These are phyloP conservation scores for Scopus umbretta DNA, from an alignment of 2,113 vertebrate species.

Conservation along the genomic window DNA sequence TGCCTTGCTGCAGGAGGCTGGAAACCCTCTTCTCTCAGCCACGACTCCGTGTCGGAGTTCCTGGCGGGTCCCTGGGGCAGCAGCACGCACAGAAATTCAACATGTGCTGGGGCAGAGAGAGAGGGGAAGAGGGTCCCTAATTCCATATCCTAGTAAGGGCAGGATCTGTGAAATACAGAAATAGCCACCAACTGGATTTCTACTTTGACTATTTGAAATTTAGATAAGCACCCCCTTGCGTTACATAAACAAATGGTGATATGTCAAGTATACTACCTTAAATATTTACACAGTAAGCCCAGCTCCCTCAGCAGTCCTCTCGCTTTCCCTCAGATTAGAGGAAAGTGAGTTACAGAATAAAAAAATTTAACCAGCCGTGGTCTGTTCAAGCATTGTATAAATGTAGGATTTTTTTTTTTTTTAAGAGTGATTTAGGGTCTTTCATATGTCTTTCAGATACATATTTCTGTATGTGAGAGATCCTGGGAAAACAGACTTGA, in stretches of 20 bases:
- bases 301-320: neutral
- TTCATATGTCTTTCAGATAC: neutral
- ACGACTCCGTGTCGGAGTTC: rapidly evolving
- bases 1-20: no score
- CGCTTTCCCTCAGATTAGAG: neutral
- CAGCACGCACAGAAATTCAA: neutral
- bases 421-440: neutral
- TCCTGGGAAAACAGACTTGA: neutral
- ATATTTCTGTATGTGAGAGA: neutral
- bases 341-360: neutral
- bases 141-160: neutral
- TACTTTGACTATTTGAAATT: neutral
- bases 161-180: neutral
- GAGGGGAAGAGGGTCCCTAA: neutral
- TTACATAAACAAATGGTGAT: neutral
- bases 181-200: neutral
- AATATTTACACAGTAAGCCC: neutral
- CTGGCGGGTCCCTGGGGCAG: neutral
- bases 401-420: no score
- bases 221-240: neutral
- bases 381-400: neutral
- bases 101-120: neutral
- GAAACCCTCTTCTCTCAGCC: neutral
- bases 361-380: neutral
- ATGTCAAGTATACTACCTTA: neutral